Evolutionary conservation across 2,113 vertebrate genomes (phyloP).

Genomic region (Mesocricetus auratus): DNA sequence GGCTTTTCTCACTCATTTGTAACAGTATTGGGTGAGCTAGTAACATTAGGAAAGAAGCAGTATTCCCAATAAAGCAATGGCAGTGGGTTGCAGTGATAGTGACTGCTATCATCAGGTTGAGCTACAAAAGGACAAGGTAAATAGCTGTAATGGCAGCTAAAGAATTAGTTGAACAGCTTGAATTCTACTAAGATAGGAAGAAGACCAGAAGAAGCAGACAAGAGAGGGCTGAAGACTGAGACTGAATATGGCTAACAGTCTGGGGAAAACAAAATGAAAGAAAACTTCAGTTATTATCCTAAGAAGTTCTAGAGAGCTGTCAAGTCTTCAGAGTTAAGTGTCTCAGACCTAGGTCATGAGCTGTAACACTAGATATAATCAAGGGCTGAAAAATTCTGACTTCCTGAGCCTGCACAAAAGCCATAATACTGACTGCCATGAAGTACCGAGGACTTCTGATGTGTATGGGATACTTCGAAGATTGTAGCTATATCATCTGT

Average conservation of each 20-base stretch:
- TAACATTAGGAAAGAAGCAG: not conserved
- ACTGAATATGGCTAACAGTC: not conserved
- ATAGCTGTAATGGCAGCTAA: not conserved
- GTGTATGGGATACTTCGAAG: not conserved
- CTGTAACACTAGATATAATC: not conserved
- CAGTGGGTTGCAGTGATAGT: not conserved
- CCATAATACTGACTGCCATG: not conserved
- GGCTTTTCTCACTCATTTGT: not conserved
- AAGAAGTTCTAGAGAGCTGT: not conserved
- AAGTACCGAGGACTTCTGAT: not conserved
- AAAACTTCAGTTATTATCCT: not conserved
- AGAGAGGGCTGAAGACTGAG: not conserved
- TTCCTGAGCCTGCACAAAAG: not conserved
- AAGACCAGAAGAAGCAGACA: not conserved
- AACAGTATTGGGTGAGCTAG: not conserved
- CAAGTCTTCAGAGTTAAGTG: not conserved
- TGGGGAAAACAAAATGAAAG: not conserved
- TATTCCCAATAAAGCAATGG: not conserved
- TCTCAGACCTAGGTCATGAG: not conserved
- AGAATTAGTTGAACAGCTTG: not conserved
- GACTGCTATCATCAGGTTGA: not conserved
- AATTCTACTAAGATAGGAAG: not conserved
- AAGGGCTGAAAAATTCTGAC: not conserved
- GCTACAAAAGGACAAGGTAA: not conserved
- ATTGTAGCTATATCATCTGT: not conserved